Evolutionary conservation across 1,140 invertebrate species (phyloP).

Genomic region (Scaptomyza hsui): DNA sequence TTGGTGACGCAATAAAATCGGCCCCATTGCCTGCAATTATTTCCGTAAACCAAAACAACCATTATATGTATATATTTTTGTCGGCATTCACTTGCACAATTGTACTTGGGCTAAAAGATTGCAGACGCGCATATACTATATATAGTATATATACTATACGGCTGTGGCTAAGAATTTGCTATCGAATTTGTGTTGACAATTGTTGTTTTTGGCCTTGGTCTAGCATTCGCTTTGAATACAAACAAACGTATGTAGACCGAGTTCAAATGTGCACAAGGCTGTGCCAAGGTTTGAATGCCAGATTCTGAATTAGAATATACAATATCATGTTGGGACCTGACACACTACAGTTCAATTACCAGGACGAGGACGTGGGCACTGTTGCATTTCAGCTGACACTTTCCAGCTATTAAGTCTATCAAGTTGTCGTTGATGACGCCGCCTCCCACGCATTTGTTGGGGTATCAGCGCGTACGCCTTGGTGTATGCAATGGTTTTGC

Average conservation of each 20-base stretch:
- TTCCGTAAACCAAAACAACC: conserved; percentile 37
- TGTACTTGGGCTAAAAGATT: conserved; percentile 14
- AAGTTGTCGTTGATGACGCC: neutral
- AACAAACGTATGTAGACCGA: neutral
- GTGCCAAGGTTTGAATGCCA: conserved; percentile 5
- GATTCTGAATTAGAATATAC: neutral
- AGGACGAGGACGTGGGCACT: neutral
- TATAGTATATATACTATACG: conserved; percentile 10
- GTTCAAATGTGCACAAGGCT: conserved; percentile 3
- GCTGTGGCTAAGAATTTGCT: conserved; percentile 48
- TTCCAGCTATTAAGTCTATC: neutral
- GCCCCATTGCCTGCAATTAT: conserved; percentile 38
- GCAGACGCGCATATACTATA: conserved; percentile 32
- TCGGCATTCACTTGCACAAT: conserved; percentile 38
- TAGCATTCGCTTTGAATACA: conserved; percentile 12
- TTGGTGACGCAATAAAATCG: conserved; percentile 45
- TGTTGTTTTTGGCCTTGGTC: conserved; percentile 64
- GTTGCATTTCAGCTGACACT: neutral
- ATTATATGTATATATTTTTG: too few relatives aligned
- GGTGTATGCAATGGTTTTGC: conserved; percentile 31
- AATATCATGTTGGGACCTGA: too few relatives aligned
- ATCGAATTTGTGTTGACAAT: conserved; percentile 72
- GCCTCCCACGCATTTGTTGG: neutral
- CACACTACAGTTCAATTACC: neutral
- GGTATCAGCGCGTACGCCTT: conserved; percentile 4